phyloP scores from a whole-genome alignment of 2,888 invertebrate species.

The Clistopyga incitator region DNA sequence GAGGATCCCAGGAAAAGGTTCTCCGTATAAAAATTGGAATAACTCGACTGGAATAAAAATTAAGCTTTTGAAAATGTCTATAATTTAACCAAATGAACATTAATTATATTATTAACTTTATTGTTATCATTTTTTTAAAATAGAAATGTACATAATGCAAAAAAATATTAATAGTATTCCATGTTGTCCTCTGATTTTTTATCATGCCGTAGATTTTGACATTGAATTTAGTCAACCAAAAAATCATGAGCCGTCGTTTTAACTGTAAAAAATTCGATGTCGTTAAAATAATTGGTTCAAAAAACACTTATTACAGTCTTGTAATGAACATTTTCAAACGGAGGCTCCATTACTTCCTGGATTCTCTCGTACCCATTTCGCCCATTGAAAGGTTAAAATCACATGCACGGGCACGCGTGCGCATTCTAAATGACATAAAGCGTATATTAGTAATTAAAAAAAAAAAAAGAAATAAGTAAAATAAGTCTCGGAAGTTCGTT shows the following conservation, averaged over 20 bases:
- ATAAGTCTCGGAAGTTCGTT: constrained; percentile 62
- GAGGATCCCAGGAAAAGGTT: background rate
- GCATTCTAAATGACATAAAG: constrained; percentile 36
- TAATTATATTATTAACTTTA: no score
- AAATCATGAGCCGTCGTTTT: no score
- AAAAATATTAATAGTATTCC: no score
- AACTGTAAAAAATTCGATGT: background rate
- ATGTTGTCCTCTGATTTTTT: no score
- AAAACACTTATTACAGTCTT: background rate
- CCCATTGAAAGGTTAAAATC: background rate
- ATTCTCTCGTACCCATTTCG: background rate
- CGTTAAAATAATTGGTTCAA: background rate
- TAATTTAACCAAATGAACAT: no score
- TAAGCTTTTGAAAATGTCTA: background rate
- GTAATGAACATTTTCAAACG: background rate
- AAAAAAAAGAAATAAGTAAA: constrained; percentile 15
- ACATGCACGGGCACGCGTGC: constrained; percentile 64
- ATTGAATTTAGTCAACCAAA: no score
- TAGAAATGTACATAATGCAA: no score
- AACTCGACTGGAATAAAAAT: background rate
- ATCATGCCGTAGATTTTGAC: background rate
- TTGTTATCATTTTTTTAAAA: no score
- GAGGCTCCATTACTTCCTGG: background rate
- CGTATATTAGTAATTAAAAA: constrained; percentile 15
- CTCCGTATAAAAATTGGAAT: background rate